phyloP scores from a whole-genome alignment of 2,113 vertebrate genomes.

The Psophia crepitans region DNA sequence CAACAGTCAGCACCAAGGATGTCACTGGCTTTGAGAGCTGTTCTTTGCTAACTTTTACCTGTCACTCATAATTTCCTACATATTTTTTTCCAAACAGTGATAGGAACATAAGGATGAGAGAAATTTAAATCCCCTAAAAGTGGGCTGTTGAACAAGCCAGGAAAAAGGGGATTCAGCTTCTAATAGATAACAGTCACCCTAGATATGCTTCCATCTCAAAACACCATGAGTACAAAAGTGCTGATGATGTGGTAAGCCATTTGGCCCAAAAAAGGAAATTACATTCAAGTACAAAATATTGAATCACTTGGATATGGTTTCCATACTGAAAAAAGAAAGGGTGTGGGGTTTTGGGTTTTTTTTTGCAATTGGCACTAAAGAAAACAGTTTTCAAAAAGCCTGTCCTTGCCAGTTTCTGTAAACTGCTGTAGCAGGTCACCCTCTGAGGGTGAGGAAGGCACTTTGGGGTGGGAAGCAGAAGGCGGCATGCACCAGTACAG shows the following conservation, averaged over 20 bases:
- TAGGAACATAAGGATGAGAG: neutral
- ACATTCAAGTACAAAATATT: slow-evolving; percentile 9
- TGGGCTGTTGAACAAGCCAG: slow-evolving; percentile 32
- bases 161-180: slow-evolving; percentile 49
- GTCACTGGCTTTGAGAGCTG: neutral
- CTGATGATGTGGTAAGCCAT: slow-evolving; percentile 13
- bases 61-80: neutral
- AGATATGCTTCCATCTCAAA: slow-evolving; percentile 27
- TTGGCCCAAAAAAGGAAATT: slow-evolving; percentile 23
- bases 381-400: neutral
- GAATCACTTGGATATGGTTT: neutral
- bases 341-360: no score
- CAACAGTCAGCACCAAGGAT: neutral
- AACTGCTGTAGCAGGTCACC: neutral
- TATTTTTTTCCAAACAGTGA: neutral
- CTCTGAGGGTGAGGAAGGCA: neutral
- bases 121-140: slow-evolving; percentile 58
- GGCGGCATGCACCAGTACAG: neutral
- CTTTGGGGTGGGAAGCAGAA: neutral
- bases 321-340: neutral
- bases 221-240: neutral
- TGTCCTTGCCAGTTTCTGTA: neutral
- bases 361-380: neutral
- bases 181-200: slow-evolving; percentile 58
- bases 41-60: neutral